Evolutionary conservation across 2,113 vertebrate species (phyloP), one percentile per base, ranked within the genome.

Genomic region (Bufo gargarizans): DNA sequence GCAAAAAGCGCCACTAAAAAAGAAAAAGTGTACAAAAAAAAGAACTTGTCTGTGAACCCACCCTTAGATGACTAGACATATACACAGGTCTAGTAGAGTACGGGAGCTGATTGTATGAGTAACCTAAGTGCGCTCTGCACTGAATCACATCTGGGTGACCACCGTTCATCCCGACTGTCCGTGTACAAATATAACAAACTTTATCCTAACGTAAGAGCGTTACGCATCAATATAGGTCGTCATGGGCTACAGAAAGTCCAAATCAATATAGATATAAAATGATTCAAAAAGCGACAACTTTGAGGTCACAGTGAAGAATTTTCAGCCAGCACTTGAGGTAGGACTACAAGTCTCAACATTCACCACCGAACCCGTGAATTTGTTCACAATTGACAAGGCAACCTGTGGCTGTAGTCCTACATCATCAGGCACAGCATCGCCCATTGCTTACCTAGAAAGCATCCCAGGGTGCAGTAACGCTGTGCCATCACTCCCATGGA

Each of bases 361-460:
- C 47, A 9, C 45, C 50, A 20, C 17, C 3, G 19, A 47, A 11
- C 72, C 19, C 13, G 14, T 33, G 7, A 16, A 74, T 72, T 0
- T 11, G 61, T 19, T 61, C 55, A 33, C 22, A 61, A 17, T 45
- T 45, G 19, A 59, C 22, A 81, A 45, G n/a, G 33, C 13, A 58
- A 58, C 77, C 77, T 13, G 72, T 72, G 69, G 67, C 69, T 56
- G 77, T 78, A 78, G 77, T 78, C 12, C 77, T 56, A 78, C 20
- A 56, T 22, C 49, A 77, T 45, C 20, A 61, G 79, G 55, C 14
- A 58, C 78, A 50, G 33, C 14, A 13, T 47, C 4, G 74, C 47
- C 74, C 47, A 22, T 78, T 20, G 63, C 86, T 22, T 88, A 88
- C 87, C 87, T 65, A 84, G 47, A 83, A 88, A 55, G n/a, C 71